Percentiles rank a stretch among this genome's conserved stretches.
Evolutionary conservation across 2,113 vertebrate species (phyloP).

Genomic region (Shinisaurus crocodilurus): DNA sequence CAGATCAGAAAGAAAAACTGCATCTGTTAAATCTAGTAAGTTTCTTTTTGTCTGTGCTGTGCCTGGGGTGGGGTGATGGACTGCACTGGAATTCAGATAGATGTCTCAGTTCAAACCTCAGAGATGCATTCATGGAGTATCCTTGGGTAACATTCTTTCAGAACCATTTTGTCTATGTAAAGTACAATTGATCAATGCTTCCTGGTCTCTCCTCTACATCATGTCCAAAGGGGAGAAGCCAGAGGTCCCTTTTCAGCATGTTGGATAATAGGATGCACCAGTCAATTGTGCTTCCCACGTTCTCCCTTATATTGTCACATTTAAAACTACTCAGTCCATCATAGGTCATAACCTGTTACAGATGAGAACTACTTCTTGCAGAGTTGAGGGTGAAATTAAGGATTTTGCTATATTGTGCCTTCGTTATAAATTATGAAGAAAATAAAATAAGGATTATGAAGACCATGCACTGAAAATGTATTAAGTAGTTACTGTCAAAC

Average conservation of each 20-base stretch:
- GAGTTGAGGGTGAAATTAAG: background rate
- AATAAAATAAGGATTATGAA: background rate
- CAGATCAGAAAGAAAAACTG: background rate
- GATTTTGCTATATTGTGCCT: background rate
- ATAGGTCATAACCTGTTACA: background rate
- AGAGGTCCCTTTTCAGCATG: background rate
- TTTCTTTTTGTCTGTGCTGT: background rate
- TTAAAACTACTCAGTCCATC: background rate
- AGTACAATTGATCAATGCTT: background rate
- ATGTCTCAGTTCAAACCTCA: background rate
- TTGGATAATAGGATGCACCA: background rate
- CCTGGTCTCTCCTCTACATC: background rate
- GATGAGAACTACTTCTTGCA: background rate
- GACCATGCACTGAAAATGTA: background rate
- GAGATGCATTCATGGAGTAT: background rate
- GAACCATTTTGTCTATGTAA: background rate
- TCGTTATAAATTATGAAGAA: background rate
- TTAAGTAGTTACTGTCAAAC: background rate
- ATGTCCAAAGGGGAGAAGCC: background rate
- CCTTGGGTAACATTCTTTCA: background rate
- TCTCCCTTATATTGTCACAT: background rate
- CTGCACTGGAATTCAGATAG: background rate
- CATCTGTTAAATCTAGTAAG: background rate
- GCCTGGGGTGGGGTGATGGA: background rate
- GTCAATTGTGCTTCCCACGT: background rate